Base-by-base conservation (phyloP, 2,888 invertebrate genomes). In the Crocallis elinguaria region DNA sequence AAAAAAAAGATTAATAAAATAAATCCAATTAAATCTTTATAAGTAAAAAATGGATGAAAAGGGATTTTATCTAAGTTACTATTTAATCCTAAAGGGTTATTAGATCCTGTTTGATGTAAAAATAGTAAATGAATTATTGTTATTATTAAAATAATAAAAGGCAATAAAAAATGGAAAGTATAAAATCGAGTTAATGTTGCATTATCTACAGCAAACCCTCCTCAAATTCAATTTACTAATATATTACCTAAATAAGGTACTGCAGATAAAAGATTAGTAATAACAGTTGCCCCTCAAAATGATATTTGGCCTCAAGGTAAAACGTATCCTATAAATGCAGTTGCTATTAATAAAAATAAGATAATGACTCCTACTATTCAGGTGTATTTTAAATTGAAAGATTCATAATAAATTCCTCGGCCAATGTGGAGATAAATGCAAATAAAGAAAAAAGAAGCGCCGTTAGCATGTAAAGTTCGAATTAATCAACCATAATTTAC, bases 241-340 rank as follows among this genome's bases (percentile, higher is more conserved):
- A n/a, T n/a, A n/a, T n/a, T n/a, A n/a, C n/a, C n/a, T n/a, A n/a
- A n/a, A n/a, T n/a, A n/a, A n/a, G n/a, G n/a, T n/a, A n/a, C n/a
- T n/a, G n/a, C n/a, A n/a, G n/a, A n/a, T n/a, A n/a, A n/a, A n/a
- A n/a, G n/a, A n/a, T n/a, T n/a, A n/a, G n/a, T n/a, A n/a, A n/a
- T n/a, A n/a, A n/a, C n/a, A n/a, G n/a, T n/a, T n/a, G n/a, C 95
- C 1, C 95, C 95, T 93, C 95, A 96, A 79, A 95, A 96, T 0
- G 95, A 95, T 93, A 96, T 96, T 94, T 96, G 95, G 5, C 95
- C 95, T 84, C 95, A 95, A 0, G 95, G 95, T 71, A 95, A 61
- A 0, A 96, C 95, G 89, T 96, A 96, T 0, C 95, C 96, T 92
- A 96, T 86, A 80, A 96, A 96, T 14, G 95, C 95, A 38, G 95